Evolutionary conservation across 2,888 invertebrate species (phyloP).

Genomic region (Tribolium freemani): DNA sequence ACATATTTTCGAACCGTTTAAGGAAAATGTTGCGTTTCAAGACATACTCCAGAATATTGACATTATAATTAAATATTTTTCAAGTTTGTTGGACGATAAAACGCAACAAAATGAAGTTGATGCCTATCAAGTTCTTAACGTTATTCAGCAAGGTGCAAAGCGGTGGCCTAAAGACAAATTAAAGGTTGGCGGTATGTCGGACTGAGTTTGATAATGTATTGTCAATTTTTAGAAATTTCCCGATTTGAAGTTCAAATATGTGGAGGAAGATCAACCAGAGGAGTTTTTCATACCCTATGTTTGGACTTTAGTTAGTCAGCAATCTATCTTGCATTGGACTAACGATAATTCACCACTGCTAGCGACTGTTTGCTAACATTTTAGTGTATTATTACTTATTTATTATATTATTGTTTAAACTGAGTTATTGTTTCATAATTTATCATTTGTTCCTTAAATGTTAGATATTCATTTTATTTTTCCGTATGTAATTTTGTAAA

Average conservation of each 20-base stretch:
- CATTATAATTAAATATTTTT: constrained; percentile 84
- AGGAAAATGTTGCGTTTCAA: constrained; percentile 90
- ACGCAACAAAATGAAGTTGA: constrained; percentile 78
- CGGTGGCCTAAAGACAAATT: constrained; percentile 96
- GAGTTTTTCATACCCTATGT: constrained; percentile 99
- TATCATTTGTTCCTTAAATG: constrained; percentile 13
- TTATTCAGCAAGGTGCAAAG: constrained; percentile 91
- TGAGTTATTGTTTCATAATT: constrained; percentile 20
- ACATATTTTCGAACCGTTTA: constrained; percentile 88
- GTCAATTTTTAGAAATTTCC: constrained; percentile 89
- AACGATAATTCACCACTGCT: constrained; percentile 53
- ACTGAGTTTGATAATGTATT: constrained; percentile 14
- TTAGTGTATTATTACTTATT: background rate
- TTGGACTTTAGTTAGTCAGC: constrained; percentile 87
- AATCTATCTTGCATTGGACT: constrained; percentile 65
- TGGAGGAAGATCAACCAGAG: constrained; percentile 98
- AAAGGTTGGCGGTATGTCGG: constrained; percentile 74
- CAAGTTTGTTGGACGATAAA: constrained; percentile 74
- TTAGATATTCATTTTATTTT: constrained; percentile 21
- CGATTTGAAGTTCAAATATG: constrained; percentile 98
- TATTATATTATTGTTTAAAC: constrained; percentile 16
- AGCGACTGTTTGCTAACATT: constrained; percentile 53
- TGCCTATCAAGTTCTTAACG: constrained; percentile 87
- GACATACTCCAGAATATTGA: constrained; percentile 96
- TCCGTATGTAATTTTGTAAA: background rate